Base-by-base conservation (phyloP, 1,140 invertebrate species). In the Anoplolepis gracilipes region DNA sequence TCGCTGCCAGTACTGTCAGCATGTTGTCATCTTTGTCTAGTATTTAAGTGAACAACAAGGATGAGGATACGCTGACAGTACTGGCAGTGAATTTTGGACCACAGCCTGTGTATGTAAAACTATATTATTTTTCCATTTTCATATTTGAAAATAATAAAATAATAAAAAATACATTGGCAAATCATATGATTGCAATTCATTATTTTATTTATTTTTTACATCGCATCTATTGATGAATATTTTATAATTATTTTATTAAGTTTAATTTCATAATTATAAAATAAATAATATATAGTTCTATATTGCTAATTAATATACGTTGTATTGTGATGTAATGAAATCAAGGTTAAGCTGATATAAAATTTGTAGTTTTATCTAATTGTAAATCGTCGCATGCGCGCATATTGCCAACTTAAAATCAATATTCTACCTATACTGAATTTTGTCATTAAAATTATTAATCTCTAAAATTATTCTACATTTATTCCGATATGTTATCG, bases 361-460 rank as follows among this genome's bases (percentile, higher is more conserved):
- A 72, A 53, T 72, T 49, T 19, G 28, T 19, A 8, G 13, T 53
- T 72, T 53, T 19, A 72, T 53, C 25, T 49, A 65, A 65, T 36
- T 39, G 33, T 13, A 19, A 42, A 1, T 16, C n/a, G 4, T 39
- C 36, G 11, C 33, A 30, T 64, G 16, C 46, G 46, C 3, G 7
- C 10, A 19, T 19, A 22, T 25, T 36, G 49, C n/a, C 49, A 36
- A 25, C 30, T 6, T 16, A 22, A 69, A 46, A 69, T 69, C 8
- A 69, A 16, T 39, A 25, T 4, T 19, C 10, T 28, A 28, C 16
- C 8, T 46, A n/a, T 46, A 22, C 1, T 16, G 25, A 8, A 33
- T 33, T 72, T 69, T 2, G 36, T 10, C 7, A 39, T 0, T n/a
- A 30, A 10, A 70, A 19, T 70, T 70, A 30, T 30, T 70, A 19